Conservation (phyloP, 2,888 invertebrate species). For the Deladenus siricidicola region DNA sequence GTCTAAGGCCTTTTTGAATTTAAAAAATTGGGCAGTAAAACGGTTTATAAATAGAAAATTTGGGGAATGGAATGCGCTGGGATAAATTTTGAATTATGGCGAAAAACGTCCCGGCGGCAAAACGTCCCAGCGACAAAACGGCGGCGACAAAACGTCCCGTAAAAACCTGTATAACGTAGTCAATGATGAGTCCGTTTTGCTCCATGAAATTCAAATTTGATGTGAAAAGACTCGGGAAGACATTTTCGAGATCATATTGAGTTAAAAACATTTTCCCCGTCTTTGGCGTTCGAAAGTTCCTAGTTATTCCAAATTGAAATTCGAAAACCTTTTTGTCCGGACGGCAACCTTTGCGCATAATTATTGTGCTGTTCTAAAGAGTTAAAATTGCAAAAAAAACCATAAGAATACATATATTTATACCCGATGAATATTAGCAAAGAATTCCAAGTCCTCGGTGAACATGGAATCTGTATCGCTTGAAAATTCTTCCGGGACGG, state of each 20-base stretch:
- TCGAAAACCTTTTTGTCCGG: neutral
- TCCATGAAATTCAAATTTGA: neutral
- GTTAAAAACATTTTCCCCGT: neutral
- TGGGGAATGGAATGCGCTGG: no score
- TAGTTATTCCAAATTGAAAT: neutral
- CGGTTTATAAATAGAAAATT: no score
- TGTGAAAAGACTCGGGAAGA: neutral
- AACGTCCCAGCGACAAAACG: no score
- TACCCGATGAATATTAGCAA: neutral
- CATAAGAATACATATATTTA: neutral
- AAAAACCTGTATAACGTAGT: neutral
- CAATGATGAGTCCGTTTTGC: neutral
- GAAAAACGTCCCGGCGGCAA: no score
- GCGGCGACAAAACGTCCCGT: no score
- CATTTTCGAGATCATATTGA: neutral
- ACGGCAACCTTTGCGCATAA: neutral
- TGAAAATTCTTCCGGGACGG: neutral
- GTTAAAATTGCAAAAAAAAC: neutral
- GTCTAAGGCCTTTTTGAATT: no score
- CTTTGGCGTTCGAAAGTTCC: neutral
- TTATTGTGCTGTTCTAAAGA: neutral
- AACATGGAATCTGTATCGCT: conserved; percentile 4
- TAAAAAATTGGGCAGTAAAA: no score
- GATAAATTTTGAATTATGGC: no score
- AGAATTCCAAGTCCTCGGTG: conserved; percentile 10